phyloP scores from a whole-genome alignment of 2,888 invertebrate genomes.

The Suillia variegata region DNA sequence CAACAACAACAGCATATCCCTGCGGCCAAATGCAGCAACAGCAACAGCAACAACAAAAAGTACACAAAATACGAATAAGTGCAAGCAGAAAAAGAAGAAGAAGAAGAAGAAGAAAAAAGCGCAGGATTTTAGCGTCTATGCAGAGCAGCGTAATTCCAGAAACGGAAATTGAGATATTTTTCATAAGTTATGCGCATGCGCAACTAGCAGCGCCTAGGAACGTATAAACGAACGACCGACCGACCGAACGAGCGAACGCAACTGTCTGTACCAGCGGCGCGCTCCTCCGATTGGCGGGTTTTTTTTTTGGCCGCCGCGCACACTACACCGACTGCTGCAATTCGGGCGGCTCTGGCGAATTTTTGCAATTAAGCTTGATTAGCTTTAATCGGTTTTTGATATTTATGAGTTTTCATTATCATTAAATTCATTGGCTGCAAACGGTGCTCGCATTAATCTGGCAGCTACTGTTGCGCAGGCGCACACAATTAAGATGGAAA shows the following conservation, averaged over 20 bases:
- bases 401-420: slow-evolving; percentile 50
- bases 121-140: no score
- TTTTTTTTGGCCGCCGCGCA: not conserved
- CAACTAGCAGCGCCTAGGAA: slow-evolving; percentile 3
- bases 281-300: not conserved
- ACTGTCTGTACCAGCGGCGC: not conserved
- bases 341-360: not conserved
- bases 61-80: not conserved
- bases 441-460: slow-evolving; percentile 15
- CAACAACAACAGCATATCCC: not conserved
- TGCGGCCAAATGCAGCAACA: slow-evolving; percentile 4
- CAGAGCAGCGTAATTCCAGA: slow-evolving; percentile 32
- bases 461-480: slow-evolving; percentile 11
- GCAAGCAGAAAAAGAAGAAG: no score
- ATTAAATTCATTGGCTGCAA: slow-evolving; percentile 32
- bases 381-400: slow-evolving; percentile 48
- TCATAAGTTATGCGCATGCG: slow-evolving; percentile 40
- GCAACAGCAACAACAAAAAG: slow-evolving; percentile 8
- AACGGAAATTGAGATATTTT: slow-evolving; percentile 53
- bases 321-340: not conserved
- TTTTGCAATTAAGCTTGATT: slow-evolving; percentile 50
- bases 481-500: no score
- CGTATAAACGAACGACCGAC: not conserved
- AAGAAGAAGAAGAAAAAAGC: no score
- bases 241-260: not conserved